Conservation (phyloP, 2,113 vertebrate genomes). For the Passer montanus region DNA sequence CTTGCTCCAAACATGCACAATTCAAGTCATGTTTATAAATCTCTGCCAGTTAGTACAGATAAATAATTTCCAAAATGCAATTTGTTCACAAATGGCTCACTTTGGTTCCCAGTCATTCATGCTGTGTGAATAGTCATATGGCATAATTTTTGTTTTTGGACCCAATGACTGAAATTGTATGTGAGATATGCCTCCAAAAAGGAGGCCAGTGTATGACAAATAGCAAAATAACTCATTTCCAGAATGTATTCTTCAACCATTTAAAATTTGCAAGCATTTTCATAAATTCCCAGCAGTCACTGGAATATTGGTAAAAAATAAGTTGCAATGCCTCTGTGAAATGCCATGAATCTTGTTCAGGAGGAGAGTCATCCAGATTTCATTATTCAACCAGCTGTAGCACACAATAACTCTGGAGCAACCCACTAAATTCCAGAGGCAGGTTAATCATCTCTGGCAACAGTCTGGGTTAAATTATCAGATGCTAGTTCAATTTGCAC, state of each 20-base stretch:
- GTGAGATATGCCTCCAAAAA: background rate
- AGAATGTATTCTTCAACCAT: background rate
- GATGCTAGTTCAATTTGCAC: background rate
- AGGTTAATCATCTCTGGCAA: background rate
- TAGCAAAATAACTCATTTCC: constrained; percentile 26
- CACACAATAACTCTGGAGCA: background rate
- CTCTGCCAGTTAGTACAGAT: constrained; percentile 13
- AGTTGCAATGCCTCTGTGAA: background rate
- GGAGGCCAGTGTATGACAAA: background rate
- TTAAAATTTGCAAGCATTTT: constrained; percentile 36
- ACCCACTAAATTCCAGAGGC: background rate
- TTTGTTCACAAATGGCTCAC: constrained; percentile 31
- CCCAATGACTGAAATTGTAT: background rate
- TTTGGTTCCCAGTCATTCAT: constrained; percentile 8
- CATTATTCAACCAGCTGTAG: constrained; percentile 1
- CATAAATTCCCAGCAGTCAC: constrained; percentile 18
- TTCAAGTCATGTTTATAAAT: constrained; percentile 25
- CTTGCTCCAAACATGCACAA: background rate
- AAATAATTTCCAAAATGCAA: constrained; percentile 27
- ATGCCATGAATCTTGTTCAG: background rate
- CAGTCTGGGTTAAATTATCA: background rate
- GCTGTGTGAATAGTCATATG: background rate
- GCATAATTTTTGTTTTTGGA: constrained; percentile 14
- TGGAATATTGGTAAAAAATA: background rate
- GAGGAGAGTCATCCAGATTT: background rate